Percentiles rank a stretch among this genome's conserved stretches.
Evolutionary conservation across 2,113 vertebrate species (phyloP).

Genomic region (Cyprinodon variegatus): DNA sequence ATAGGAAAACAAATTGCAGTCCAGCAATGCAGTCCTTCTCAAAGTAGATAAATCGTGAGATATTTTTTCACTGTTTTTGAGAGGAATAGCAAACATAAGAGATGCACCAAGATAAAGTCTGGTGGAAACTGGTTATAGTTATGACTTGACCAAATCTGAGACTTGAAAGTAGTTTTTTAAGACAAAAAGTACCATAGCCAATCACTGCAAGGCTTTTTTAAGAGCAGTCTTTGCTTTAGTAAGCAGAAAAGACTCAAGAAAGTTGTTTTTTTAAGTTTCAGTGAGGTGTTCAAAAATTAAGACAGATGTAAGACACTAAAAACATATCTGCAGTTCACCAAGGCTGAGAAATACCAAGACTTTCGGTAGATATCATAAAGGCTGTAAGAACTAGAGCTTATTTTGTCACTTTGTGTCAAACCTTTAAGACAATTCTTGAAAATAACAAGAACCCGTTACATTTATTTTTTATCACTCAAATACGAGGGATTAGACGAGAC

Average conservation of each 20-base stretch:
- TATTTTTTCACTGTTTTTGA: background rate
- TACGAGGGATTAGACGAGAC: constrained; percentile 37
- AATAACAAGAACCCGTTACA: background rate
- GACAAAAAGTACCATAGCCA: background rate
- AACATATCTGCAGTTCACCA: background rate
- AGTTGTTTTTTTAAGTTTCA: background rate
- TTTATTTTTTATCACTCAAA: constrained; percentile 41
- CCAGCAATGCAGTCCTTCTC: constrained; percentile 10
- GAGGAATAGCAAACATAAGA: background rate
- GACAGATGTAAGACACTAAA: background rate
- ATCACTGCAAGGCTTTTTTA: background rate
- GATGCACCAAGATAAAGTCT: background rate
- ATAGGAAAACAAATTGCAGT: constrained; percentile 59
- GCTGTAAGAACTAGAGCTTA: background rate
- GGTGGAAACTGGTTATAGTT: background rate
- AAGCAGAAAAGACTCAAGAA: background rate
- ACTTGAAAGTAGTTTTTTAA: background rate
- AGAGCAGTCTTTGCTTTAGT: background rate
- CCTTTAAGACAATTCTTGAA: background rate
- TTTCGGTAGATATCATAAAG: background rate
- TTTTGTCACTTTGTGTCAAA: background rate
- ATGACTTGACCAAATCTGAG: background rate
- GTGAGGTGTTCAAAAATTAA: background rate
- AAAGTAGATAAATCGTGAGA: constrained; percentile 1
- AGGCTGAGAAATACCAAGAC: background rate